Percentiles rank a stretch among this genome's conserved stretches.
Conservation (phyloP, 64 coral and sea anemone genomes). For the Montipora efflorescens region DNA sequence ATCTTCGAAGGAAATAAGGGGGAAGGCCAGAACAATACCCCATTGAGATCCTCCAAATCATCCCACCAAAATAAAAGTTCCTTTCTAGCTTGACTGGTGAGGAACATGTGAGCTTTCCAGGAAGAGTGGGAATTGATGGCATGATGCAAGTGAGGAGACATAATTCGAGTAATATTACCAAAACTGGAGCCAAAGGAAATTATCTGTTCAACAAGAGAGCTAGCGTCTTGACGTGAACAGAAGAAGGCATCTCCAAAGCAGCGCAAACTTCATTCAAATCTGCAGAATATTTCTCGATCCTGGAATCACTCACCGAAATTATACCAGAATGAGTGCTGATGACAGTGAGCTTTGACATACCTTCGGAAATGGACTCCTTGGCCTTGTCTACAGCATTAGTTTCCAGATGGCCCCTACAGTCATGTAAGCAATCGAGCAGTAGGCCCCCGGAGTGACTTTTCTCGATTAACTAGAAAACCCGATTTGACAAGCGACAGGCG, state of each 20-base stretch:
- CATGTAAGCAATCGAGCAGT: too few species aligned
- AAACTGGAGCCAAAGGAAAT: constrained; percentile 18
- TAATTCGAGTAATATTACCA: constrained; percentile 33
- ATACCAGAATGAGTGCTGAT: neutral
- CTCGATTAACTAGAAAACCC: neutral
- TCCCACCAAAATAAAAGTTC: constrained; percentile 3
- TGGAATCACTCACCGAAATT: neutral
- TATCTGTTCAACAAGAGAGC: constrained; percentile 20
- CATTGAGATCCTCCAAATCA: neutral
- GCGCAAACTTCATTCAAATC: too few species aligned
- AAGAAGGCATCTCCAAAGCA: neutral
- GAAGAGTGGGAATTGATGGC: neutral
- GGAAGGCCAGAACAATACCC: too few species aligned
- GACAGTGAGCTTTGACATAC: too few species aligned
- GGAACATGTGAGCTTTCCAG: neutral
- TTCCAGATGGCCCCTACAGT: too few species aligned
- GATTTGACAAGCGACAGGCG: neutral
- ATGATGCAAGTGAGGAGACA: neutral
- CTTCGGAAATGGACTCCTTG: too few species aligned
- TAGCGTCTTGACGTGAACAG: neutral
- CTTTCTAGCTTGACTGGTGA: neutral
- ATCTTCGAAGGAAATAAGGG: too few species aligned
- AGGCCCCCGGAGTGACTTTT: neutral
- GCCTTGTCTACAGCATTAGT: too few species aligned
- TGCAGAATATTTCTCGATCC: neutral